Percentiles rank a stretch among this genome's conserved stretches.
These are phyloP conservation scores for Drosophila planitibia DNA, from an alignment of 2,888 invertebrate species.

Conservation along the genomic window DNA sequence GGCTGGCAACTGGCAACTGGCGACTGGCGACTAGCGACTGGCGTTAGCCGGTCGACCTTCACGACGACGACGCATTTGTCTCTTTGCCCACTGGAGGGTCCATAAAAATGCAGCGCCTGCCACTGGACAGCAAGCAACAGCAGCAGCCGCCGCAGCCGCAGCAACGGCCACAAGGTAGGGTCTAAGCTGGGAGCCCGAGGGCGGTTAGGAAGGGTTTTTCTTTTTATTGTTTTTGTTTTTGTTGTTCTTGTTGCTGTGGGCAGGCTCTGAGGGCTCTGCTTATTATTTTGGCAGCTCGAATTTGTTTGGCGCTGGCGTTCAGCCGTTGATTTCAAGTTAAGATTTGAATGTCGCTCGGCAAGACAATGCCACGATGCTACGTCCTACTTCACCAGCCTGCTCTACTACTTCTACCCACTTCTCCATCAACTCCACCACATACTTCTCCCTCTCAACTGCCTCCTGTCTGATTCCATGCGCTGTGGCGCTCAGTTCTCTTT, in stretches of 20 bases:
- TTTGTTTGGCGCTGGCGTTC: constrained; percentile 74
- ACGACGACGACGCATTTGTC: constrained; percentile 67
- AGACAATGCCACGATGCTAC: constrained; percentile 58
- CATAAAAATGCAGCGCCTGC: constrained; percentile 56
- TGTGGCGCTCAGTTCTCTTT: constrained; percentile 30
- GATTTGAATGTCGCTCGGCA: constrained; percentile 82
- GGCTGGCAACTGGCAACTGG: constrained; percentile 1
- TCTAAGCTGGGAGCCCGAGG: constrained; percentile 10
- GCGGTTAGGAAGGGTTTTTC: not conserved
- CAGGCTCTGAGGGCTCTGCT: constrained; percentile 42
- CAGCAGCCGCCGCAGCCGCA: not conserved
- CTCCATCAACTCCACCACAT: constrained; percentile 2
- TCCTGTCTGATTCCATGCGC: constrained; percentile 23
- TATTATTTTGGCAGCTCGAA: constrained; percentile 82
- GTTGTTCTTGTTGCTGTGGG: not conserved
- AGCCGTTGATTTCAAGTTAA: constrained; percentile 83
- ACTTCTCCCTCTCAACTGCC: not conserved
- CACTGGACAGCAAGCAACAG: constrained; percentile 28
- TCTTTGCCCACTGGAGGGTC: constrained; percentile 52
- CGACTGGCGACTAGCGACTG: constrained; percentile 32
- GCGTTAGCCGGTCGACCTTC: constrained; percentile 65
- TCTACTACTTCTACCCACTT: not conserved
- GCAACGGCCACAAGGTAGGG: not conserved
- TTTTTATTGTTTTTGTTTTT: constrained; percentile 2
- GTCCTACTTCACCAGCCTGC: not conserved